These are phyloP conservation scores for Papilio aristodemus DNA, from an alignment of 1,140 invertebrate genomes.

Conservation along the genomic window DNA sequence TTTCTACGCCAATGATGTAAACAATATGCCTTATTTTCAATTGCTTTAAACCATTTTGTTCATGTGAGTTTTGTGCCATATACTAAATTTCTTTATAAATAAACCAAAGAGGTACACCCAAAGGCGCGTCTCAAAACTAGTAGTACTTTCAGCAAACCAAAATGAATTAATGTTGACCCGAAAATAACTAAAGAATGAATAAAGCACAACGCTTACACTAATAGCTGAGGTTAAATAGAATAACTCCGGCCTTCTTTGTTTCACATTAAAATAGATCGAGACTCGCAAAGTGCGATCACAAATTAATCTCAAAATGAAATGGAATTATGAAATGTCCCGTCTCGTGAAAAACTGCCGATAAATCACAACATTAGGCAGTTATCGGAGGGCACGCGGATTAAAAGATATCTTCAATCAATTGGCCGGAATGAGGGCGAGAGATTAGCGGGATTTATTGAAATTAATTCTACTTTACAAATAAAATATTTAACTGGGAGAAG, in stretches of 20 bases:
- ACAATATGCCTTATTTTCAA: no score
- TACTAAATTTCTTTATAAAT: background rate
- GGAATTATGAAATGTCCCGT: conserved; percentile 37
- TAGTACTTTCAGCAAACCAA: background rate
- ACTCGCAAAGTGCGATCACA: conserved; percentile 17
- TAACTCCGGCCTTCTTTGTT: conserved; percentile 13
- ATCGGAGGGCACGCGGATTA: conserved; percentile 41
- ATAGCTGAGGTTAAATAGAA: conserved; percentile 15
- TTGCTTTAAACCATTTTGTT: background rate
- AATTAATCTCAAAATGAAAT: conserved; percentile 29
- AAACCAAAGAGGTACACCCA: background rate
- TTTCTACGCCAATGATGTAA: no score
- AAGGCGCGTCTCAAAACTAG: background rate
- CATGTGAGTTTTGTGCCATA: background rate
- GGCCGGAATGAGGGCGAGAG: conserved; percentile 36
- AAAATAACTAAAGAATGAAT: background rate
- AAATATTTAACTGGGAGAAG: background rate
- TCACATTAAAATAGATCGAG: conserved; percentile 20
- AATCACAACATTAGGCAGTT: conserved; percentile 58
- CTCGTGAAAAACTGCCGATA: conserved; percentile 51
- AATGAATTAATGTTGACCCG: background rate
- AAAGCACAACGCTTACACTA: background rate
- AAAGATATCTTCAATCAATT: conserved; percentile 53
- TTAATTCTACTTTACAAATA: background rate
- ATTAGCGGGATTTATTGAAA: conserved; percentile 28